Evolutionary conservation across 2,113 vertebrate genomes (phyloP).

Genomic region (Pampusana beccarii): DNA sequence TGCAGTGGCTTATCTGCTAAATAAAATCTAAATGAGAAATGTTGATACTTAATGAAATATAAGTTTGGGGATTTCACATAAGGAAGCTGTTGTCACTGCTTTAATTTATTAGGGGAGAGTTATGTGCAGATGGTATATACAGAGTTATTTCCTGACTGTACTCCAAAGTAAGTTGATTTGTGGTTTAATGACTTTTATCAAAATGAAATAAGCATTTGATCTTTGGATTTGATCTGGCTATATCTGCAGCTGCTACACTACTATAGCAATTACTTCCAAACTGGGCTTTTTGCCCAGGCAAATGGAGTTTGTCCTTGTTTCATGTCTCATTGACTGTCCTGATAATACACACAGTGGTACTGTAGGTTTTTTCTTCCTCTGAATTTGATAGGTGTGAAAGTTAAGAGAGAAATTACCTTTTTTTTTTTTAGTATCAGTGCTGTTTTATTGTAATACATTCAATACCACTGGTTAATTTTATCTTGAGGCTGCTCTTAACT

Average conservation of each 20-base stretch:
- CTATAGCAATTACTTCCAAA: constrained; percentile 67
- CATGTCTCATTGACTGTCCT: constrained; percentile 61
- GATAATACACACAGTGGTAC: constrained; percentile 28
- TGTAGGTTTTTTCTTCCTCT: constrained; percentile 28
- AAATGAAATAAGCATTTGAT: constrained; percentile 78
- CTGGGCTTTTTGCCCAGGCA: constrained; percentile 73
- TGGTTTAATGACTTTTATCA: constrained; percentile 78
- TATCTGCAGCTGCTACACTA: constrained; percentile 70
- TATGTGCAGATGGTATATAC: constrained; percentile 57
- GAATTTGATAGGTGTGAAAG: constrained; percentile 49
- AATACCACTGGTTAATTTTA: constrained; percentile 8
- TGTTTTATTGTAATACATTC: not conserved
- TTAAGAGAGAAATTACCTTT: not conserved
- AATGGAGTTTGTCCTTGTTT: constrained; percentile 72
- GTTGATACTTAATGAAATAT: constrained; percentile 51
- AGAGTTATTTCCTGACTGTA: constrained; percentile 65
- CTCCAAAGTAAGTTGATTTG: constrained; percentile 63
- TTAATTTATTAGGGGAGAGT: constrained; percentile 39
- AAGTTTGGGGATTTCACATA: constrained; percentile 48
- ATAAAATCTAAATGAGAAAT: constrained; percentile 47
- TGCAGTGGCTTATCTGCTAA: constrained; percentile 28
- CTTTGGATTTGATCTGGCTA: constrained; percentile 72
- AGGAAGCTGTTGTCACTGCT: constrained; percentile 35
- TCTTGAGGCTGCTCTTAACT: not conserved
- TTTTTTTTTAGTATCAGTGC: not conserved